phyloP scores from a whole-genome alignment of 2,888 invertebrate genomes.

The Mesorhabditis belari region DNA sequence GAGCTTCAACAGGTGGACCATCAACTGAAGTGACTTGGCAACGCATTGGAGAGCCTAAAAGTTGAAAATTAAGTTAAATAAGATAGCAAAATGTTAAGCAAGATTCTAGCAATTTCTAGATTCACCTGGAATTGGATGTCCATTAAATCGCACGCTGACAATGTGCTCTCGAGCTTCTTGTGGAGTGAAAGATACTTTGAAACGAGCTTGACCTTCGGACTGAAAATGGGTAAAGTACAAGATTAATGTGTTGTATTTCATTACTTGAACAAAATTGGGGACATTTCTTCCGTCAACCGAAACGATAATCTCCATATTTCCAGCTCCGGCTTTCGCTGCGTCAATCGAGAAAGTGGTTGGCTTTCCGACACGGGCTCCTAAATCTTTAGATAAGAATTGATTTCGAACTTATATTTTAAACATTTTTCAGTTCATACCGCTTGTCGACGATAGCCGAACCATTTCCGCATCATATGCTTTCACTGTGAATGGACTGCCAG shows the following conservation, averaged over 20 bases:
- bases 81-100: background rate
- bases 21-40: slow-evolving; percentile 6
- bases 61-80: background rate
- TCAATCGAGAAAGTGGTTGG: slow-evolving; percentile 86
- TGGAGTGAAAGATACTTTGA: slow-evolving; percentile 83
- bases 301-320: slow-evolving; percentile 92
- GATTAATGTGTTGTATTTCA: background rate
- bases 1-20: background rate
- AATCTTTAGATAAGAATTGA: background rate
- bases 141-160: slow-evolving; percentile 75
- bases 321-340: slow-evolving; percentile 71
- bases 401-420: background rate
- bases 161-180: slow-evolving; percentile 84
- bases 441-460: slow-evolving; percentile 88
- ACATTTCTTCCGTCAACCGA: slow-evolving; percentile 92
- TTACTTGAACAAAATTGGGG: slow-evolving; percentile 76
- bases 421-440: slow-evolving; percentile 54
- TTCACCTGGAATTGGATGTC: slow-evolving; percentile 52
- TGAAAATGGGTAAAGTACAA: background rate
- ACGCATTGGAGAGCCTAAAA: slow-evolving; percentile 12
- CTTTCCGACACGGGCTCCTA: slow-evolving; percentile 69
- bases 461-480: slow-evolving; percentile 73
- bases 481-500: slow-evolving; percentile 55
- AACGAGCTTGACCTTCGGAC: background rate
- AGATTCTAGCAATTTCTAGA: background rate